Evolutionary conservation across 2,888 invertebrate genomes (phyloP), one percentile per base, ranked within the genome.

Genomic region (Sinodicranocentrus sp.): DNA sequence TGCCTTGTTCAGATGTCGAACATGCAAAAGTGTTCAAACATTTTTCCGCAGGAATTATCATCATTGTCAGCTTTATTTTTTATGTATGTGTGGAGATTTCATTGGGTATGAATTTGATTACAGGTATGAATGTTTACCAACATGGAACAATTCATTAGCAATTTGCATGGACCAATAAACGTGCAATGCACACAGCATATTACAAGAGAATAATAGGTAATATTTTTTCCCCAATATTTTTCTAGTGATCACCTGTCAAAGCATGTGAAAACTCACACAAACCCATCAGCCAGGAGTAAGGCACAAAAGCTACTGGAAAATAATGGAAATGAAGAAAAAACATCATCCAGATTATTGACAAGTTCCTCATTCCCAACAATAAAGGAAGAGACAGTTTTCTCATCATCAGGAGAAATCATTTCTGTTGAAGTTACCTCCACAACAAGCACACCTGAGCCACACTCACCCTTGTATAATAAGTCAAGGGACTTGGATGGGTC

Each of bases 221-320:
- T 57, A 25, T 17, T 28, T 59, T 23, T 17, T 25, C 2, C 52
- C n/a, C 19, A 33, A 10, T 33, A 15, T 72, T 26, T 59, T 73
- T 61, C 19, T 71, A 91, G 91, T 87, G 92, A 92, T 88, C 92
- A 92, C 89, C 90, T 92, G 57, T 90, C 90, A 87, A 92, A 92
- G 89, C 92, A 92, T 89, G 90, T 90, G 71, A 92, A 92, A 89
- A 92, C 92, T 6, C 92, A 92, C 89, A 91, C 90, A 85, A 89
- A 89, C 75, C 84, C 85, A 23, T 84, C 86, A 83, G 57, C 77
- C 26, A 67, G 85, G n/a, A 83, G 78, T 57, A 85, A 85, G 48
- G 85, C 82, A n/a, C 85, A 77, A 68, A 82, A 82, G 39, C n/a
- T 82, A 13, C 43, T 76, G 48, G 61, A 84, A 63, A 52, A 39